phyloP scores from a whole-genome alignment of 2,797 vertebrate genomes.

The Falco rusticolus region DNA sequence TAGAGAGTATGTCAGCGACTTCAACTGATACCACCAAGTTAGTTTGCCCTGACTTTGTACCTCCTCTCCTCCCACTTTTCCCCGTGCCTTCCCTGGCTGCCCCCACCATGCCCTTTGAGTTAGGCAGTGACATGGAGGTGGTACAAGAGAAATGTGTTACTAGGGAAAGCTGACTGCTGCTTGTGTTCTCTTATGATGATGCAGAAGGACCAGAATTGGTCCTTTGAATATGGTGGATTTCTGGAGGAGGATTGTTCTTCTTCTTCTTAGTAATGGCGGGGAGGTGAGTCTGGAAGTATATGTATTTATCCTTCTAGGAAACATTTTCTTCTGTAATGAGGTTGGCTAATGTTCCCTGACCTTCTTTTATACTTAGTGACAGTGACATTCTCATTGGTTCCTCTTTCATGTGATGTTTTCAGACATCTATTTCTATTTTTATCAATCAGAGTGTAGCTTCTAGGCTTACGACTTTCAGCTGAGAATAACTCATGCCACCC shows the following conservation, averaged over 20 bases:
- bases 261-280: background rate
- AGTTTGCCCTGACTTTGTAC: background rate
- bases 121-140: background rate
- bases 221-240: background rate
- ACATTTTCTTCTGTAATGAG: background rate
- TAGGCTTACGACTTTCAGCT: constrained; percentile 58
- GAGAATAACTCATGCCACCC: constrained; percentile 15
- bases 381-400: constrained; percentile 32
- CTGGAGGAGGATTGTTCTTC: background rate
- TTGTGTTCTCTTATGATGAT: background rate
- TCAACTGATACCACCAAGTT: background rate
- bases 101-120: background rate
- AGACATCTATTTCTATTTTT: constrained; percentile 53
- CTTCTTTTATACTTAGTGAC: background rate
- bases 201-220: background rate
- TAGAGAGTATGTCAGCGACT: background rate
- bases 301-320: background rate
- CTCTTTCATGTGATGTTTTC: constrained; percentile 49
- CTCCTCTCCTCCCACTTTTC: background rate
- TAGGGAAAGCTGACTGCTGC: background rate
- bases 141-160: background rate
- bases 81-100: background rate
- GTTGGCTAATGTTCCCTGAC: background rate
- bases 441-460: constrained; percentile 13
- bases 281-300: background rate